A percentile compares a stretch with the other conserved stretches of the same genome.
phyloP scores from a whole-genome alignment of 2,797 vertebrate genomes.

The Merluccius polli region DNA sequence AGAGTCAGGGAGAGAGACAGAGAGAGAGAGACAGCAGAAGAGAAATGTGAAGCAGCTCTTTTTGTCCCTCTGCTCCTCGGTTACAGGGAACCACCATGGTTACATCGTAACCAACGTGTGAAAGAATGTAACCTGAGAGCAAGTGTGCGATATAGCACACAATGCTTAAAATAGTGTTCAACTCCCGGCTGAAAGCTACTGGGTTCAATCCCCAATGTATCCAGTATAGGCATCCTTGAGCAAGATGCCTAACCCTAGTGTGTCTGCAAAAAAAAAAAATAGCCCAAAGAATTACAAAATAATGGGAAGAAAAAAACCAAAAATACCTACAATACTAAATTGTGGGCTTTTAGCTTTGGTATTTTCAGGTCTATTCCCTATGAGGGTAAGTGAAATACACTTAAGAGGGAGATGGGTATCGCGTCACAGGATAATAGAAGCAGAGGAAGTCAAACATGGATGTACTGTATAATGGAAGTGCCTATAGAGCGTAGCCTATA shows the following conservation, averaged over 20 bases:
- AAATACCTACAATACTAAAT: background rate
- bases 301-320: background rate
- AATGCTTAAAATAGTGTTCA: background rate
- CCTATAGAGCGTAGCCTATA: too few species aligned
- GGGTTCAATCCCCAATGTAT: background rate
- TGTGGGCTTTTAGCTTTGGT: background rate
- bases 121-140: background rate
- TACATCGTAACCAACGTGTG: background rate
- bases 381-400: background rate
- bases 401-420: background rate
- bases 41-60: too few species aligned
- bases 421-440: background rate
- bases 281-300: too few species aligned
- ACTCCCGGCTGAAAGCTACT: background rate
- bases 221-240: background rate
- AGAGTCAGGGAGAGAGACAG: too few species aligned
- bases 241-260: background rate
- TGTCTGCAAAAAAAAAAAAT: background rate
- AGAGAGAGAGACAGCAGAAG: too few species aligned
- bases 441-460: background rate
- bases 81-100: background rate
- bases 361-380: background rate
- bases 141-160: background rate
- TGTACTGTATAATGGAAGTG: too few species aligned
- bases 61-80: background rate